Evolutionary conservation across 2,888 invertebrate species (phyloP), one percentile per base, ranked within the genome.

Genomic region (Cosmia pyralina): DNA sequence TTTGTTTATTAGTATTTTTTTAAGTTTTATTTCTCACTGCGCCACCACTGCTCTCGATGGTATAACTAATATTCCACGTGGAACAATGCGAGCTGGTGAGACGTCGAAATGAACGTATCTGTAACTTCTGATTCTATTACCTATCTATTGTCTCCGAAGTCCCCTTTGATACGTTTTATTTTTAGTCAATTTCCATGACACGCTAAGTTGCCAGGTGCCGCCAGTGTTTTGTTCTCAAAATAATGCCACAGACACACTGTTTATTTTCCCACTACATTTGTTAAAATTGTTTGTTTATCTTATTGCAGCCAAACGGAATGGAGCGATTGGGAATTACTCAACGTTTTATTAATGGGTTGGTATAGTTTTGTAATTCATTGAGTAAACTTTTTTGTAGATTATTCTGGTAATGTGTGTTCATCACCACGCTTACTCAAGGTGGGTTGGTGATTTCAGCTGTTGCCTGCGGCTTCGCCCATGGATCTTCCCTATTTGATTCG

Each of bases 111-210:
- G 34, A 3, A 34, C 4, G 4, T 4, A 38, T 38, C 38, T 38
- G 4, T 15, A 46, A 46, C 73, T 85, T 79, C 86, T 85, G 82
- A 52, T n/a, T 28, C 0, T 3, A 46, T 28, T 66, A 48, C 44
- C 55, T 69, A 83, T 79, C 55, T 69, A 83, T 79, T 81, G 72
- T 66, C 60, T 60, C 44, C 19, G 52, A 77, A 70, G 80, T 86
- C 83, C 88, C 85, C 90, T 92, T 93, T 93, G 91, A 92, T 92
- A 92, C 88, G 73, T 82, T 77, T 88, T 92, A 91, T 90, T 90
- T 91, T 90, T 88, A 88, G 87, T 81, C 77, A 85, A 84, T 88
- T 88, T 88, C 83, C 88, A 88, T 86, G 87, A 80, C 87, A 85
- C 84, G 77, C 78, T 69, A 77, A 81, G 84, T 82, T 80, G 82